Percentiles rank a stretch among this genome's conserved stretches.
phyloP scores from a whole-genome alignment of 1,140 invertebrate species.

The Drosophila equinoxialis region DNA sequence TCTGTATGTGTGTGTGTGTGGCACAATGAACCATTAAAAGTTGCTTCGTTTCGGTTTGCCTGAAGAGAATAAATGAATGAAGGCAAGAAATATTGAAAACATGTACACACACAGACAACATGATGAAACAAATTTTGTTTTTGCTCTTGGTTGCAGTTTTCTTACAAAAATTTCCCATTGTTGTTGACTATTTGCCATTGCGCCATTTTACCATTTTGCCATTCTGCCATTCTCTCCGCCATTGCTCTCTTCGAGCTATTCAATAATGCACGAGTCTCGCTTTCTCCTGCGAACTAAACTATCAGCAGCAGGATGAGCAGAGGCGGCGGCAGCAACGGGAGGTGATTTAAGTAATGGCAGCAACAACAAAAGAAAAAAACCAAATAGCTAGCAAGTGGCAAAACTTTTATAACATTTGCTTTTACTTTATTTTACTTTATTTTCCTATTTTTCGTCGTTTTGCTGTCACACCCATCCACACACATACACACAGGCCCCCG shows the following conservation, averaged over 20 bases:
- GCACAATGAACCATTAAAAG: conserved; percentile 78
- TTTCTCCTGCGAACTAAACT: conserved; percentile 32
- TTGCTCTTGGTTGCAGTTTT: conserved; percentile 65
- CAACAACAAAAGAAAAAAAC: conserved; percentile 26
- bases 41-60: conserved; percentile 65
- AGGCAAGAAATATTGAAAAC: conserved; percentile 67
- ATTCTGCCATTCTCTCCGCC: conserved; percentile 2
- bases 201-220: conserved; percentile 19
- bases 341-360: background rate
- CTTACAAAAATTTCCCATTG: conserved; percentile 13
- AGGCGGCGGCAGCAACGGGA: background rate
- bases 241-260: conserved; percentile 44
- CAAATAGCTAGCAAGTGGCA: conserved; percentile 21
- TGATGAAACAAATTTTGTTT: conserved; percentile 31
- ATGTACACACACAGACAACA: conserved; percentile 24
- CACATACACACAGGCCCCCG: background rate
- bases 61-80: conserved; percentile 41
- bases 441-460: conserved; percentile 18
- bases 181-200: conserved; percentile 14
- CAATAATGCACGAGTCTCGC: conserved; percentile 65
- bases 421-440: conserved; percentile 59
- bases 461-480: background rate
- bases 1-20: conserved; percentile 39
- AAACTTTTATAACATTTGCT: conserved; percentile 59
- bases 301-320: conserved; percentile 26